These are phyloP conservation scores for Agrypnus murinus DNA, from an alignment of 2,888 invertebrate genomes.

Conservation along the genomic window DNA sequence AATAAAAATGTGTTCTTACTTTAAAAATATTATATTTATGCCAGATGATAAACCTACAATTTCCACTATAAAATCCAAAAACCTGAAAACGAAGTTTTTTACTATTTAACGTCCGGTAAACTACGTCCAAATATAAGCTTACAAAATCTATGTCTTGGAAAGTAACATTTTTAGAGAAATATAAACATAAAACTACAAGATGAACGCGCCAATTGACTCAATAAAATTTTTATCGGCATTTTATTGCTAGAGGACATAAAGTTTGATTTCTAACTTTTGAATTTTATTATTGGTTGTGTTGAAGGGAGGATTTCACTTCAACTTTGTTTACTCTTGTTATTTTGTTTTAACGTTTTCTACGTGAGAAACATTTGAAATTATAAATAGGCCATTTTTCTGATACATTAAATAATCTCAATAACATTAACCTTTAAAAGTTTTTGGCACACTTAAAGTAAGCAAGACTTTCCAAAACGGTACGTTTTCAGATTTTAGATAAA, in stretches of 20 bases:
- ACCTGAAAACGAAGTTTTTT: too few relatives aligned
- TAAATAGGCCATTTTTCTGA: neutral
- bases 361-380: neutral
- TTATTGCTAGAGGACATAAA: constrained; percentile 14
- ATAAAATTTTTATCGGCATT: constrained; percentile 23
- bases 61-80: too few relatives aligned
- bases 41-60: too few relatives aligned
- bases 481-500: constrained; percentile 44
- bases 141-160: too few relatives aligned
- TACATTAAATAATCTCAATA: neutral
- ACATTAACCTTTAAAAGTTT: neutral
- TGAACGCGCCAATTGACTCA: constrained; percentile 18
- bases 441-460: constrained; percentile 3
- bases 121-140: too few relatives aligned
- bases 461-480: constrained; percentile 27
- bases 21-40: too few relatives aligned
- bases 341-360: too few relatives aligned
- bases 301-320: constrained; percentile 10
- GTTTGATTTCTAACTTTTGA: constrained; percentile 26
- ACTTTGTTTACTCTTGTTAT: neutral
- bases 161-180: neutral
- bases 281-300: neutral
- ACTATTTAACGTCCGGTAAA: too few relatives aligned
- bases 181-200: constrained; percentile 1
- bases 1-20: too few relatives aligned